Evolutionary conservation across 2,797 vertebrate genomes (phyloP), one percentile per base, ranked within the genome.

Genomic region (Gobionotothen gibberifrons): DNA sequence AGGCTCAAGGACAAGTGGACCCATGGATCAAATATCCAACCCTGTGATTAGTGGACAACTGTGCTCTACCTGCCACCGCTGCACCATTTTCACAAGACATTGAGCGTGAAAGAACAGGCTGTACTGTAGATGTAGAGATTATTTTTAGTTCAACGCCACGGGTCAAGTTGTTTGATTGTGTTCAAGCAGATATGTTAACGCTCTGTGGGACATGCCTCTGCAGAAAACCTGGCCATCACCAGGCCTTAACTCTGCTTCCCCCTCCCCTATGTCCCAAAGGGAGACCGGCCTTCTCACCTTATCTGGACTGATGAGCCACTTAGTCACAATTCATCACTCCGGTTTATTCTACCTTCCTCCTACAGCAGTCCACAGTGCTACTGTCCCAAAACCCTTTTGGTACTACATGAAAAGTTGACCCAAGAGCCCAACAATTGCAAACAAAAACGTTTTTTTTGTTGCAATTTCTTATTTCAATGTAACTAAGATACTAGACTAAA

Each of bases 181-280:
- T 76, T 66, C 79, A 59, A 85, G 81, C 48, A 32, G 32, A 74
- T 42, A 71, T 49, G 53, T 47, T 48, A 69, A 70, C 9, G 22
- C 70, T 71, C 52, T 49, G 44, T 74, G 67, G 72, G 72, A 85
- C 60, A 68, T 26, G 66, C 10, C 59, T 69, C 66, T 36, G 64
- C 69, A 63, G 72, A 72, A 56, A 80, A 79, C 72, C 74, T 12
- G 62, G 63, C 43, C 74, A 57, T 83, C 68, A 66, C 68, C 58
- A 74, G 26, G 42, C 16, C 65, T 70, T 32, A 59, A 55, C 70
- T 68, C 74, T 68, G n/a, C 62, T 48, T n/a, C 48, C 48, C 36
- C 13, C 15, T 15, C 47, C 36, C 15, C 13, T 36, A 29, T 49
- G 56, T 73, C 69, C 68, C 54, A 71, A 73, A 48, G 61, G 56